phyloP scores from a whole-genome alignment of 2,113 vertebrate species.

The Alligator mississippiensis region DNA sequence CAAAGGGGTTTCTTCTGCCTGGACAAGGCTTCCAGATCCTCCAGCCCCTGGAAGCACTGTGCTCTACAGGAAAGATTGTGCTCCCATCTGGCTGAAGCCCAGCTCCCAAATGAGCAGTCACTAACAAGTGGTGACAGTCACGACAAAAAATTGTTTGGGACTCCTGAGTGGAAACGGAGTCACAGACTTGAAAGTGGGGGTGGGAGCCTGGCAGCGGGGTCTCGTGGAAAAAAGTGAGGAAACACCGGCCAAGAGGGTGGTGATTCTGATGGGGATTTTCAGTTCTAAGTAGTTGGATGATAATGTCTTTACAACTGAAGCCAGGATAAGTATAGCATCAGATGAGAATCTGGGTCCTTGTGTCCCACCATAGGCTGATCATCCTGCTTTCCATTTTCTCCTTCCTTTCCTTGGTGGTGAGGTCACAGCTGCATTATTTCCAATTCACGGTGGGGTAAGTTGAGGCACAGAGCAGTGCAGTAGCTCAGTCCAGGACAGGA shows the following conservation, averaged over 20 bases:
- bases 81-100: not conserved
- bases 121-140: no score
- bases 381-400: not conserved
- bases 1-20: not conserved
- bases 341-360: not conserved
- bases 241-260: not conserved
- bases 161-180: no score
- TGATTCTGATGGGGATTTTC: not conserved
- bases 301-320: not conserved
- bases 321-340: not conserved
- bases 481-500: fast-evolving
- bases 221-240: no score
- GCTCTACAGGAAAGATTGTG: not conserved
- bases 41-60: fast-evolving
- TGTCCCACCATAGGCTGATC: not conserved
- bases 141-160: no score
- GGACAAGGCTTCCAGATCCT: not conserved
- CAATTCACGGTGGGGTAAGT: not conserved
- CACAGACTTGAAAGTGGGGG: no score
- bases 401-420: not conserved
- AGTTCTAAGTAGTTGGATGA: not conserved
- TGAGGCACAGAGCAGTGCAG: not conserved
- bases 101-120: no score
- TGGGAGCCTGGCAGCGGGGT: no score
- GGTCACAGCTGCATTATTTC: not conserved